A percentile compares a stretch with the other conserved stretches of the same genome.
Conservation (phyloP, 1,140 invertebrate species). For the Archivesica marissinica region DNA sequence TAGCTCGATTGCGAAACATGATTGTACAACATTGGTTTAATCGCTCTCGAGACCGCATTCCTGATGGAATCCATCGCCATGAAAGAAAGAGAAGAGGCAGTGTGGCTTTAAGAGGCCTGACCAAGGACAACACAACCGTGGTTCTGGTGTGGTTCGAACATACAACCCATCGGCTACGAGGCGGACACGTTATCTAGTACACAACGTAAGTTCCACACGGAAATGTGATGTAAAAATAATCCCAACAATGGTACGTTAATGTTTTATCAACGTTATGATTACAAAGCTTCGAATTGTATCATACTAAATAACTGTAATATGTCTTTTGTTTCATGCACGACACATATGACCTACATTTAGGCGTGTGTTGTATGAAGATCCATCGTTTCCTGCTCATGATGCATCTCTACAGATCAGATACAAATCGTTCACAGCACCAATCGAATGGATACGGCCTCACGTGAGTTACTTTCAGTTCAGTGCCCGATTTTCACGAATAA, state of each 20-base stretch:
- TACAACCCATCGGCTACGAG: too few species aligned
- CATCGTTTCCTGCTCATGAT: constrained; percentile 72
- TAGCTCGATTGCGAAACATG: too few species aligned
- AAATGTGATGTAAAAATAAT: not conserved
- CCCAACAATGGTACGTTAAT: not conserved
- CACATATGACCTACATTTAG: constrained; percentile 44
- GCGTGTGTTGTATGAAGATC: constrained; percentile 72
- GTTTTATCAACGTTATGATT: not conserved
- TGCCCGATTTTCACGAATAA: too few species aligned
- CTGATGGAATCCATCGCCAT: too few species aligned
- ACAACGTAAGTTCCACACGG: too few species aligned
- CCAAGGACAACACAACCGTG: too few species aligned
- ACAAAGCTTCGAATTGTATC: not conserved
- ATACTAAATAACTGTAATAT: not conserved
- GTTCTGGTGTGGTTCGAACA: too few species aligned
- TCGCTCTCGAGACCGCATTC: too few species aligned
- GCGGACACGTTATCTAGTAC: too few species aligned
- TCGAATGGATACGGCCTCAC: constrained; percentile 77
- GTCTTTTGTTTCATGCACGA: not conserved
- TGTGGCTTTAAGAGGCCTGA: too few species aligned
- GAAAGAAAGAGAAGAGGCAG: too few species aligned
- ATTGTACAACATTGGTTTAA: too few species aligned
- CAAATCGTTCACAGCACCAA: constrained; percentile 61
- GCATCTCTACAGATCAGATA: constrained; percentile 69
- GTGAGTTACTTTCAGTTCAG: constrained; percentile 69